Base-by-base conservation (phyloP, 2,797 vertebrate species). In the Melanotaenia maccullochi region DNA sequence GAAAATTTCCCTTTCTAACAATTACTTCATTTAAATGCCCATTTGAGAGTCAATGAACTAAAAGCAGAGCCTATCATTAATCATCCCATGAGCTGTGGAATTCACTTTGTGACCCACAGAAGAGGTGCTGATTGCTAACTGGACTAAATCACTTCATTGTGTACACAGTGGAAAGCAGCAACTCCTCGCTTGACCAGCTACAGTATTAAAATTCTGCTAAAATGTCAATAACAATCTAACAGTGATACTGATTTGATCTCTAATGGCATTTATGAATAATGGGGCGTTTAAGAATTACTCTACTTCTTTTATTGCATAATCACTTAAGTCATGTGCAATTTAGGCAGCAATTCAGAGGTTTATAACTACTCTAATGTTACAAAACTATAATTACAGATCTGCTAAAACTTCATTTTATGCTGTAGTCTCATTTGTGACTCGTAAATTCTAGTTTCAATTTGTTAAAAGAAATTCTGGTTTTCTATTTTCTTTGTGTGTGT, bases 41-140 rank as follows among this genome's bases (percentile, higher is more conserved):
- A 51, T 61, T 62, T 79, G 58, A 57, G 42, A 60, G 16, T 13
- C 40, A 40, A 13, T 18, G 60, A 58, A 32, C 35, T 64, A 56
- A 62, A 57, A 36, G 51, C 28, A 57, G 49, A 57, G 20, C 33
- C 18, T 36, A n/a, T 51, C 51, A 63, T 65, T 32, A 66, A 63
- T 67, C 62, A 70, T 56, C 22, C 57, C 30, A 24, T 28, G 13
- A 66, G 49, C 52, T 35, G 38, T 6, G 8, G 36, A 9, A 58
- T 66, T 14, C 62, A 40, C 22, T 78, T 33, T 56, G 49, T 38
- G 35, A 64, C 65, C 47, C 47, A 56, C 24, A 12, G 57, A 3
- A 66, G 1, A 20, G 32, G 35, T 13, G 20, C 47, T 38, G 18
- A 0, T 33, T 65, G 33, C 5, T 35, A 70, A 12, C 18, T 3